A percentile compares a stretch with the other conserved stretches of the same genome.
phyloP scores from a whole-genome alignment of 2,797 vertebrate genomes.

The Fundulus diaphanus region DNA sequence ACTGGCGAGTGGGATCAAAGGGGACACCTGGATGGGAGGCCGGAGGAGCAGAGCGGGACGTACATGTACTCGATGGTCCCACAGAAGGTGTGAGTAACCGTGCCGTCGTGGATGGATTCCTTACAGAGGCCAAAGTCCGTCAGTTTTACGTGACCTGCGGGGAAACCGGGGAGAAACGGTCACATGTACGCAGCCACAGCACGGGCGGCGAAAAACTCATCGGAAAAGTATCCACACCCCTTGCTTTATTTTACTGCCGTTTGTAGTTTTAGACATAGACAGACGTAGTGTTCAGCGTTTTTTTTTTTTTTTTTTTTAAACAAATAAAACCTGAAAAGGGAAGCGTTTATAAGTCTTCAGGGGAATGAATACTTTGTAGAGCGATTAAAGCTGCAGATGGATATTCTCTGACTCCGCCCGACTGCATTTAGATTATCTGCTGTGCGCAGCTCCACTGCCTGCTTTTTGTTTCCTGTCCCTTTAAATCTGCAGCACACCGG shows the following conservation, averaged over 20 bases:
- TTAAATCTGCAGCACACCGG: no score
- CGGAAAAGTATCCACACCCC: neutral
- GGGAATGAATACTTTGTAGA: neutral
- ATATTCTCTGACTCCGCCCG: no score
- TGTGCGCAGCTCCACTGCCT: no score
- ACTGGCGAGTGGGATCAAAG: neutral
- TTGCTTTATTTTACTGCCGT: neutral
- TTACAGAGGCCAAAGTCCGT: conserved; percentile 98
- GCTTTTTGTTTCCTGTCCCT: no score
- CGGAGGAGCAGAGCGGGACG: neutral
- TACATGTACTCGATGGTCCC: conserved; percentile 99
- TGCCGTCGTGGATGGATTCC: conserved; percentile 98
- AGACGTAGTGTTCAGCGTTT: neutral
- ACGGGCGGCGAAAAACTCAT: neutral
- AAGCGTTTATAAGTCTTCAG: neutral
- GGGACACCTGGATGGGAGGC: neutral
- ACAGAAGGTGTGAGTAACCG: conserved; percentile 98
- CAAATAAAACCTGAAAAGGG: neutral
- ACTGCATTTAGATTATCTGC: no score
- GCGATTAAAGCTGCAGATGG: neutral
- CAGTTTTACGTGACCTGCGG: conserved; percentile 93
- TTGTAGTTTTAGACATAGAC: neutral
- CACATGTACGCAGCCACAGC: neutral
- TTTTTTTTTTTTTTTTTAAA: no score
- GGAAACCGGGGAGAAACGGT: conserved; percentile 19